Conservation (phyloP, 2,797 vertebrate genomes). For the Pipistrellus pygmaeus region DNA sequence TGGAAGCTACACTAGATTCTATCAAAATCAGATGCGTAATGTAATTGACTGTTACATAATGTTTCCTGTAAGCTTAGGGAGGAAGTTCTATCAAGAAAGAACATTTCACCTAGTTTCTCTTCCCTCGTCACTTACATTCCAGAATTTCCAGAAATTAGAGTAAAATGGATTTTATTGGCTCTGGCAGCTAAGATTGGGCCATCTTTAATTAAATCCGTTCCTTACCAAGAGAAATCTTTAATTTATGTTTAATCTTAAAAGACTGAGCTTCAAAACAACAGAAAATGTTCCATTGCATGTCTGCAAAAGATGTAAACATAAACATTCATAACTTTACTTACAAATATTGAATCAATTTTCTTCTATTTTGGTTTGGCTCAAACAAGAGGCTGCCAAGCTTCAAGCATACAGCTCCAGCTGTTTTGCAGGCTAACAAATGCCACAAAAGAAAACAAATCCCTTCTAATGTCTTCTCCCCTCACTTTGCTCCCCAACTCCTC, state of each 20-base stretch:
- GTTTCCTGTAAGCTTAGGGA: conserved; percentile 27
- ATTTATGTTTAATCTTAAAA: conserved; percentile 69
- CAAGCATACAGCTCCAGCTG: conserved; percentile 72
- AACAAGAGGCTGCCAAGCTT: conserved; percentile 62
- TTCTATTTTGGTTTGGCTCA: conserved; percentile 69
- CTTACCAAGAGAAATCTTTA: conserved; percentile 57
- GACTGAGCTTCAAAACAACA: conserved; percentile 62
- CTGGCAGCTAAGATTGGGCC: conserved; percentile 32
- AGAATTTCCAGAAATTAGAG: conserved; percentile 60
- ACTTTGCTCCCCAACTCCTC: conserved; percentile 24
- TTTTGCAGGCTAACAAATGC: conserved; percentile 68
- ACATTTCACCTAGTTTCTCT: not conserved
- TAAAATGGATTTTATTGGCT: conserved; percentile 53
- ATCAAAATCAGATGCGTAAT: not conserved
- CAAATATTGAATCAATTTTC: conserved; percentile 73
- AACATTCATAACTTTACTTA: conserved; percentile 71
- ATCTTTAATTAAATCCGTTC: conserved; percentile 62
- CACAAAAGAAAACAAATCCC: conserved; percentile 57
- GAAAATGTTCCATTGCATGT: conserved; percentile 53
- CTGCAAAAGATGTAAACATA: conserved; percentile 70
- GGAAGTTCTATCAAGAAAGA: conserved; percentile 41
- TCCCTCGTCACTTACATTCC: not conserved
- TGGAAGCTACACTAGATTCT: conserved; percentile 29
- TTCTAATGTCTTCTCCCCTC: not conserved
- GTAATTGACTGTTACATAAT: not conserved